A percentile compares a stretch with the other conserved stretches of the same genome.
Conservation (phyloP, 2,888 invertebrate species). For the Brachyptera risi region DNA sequence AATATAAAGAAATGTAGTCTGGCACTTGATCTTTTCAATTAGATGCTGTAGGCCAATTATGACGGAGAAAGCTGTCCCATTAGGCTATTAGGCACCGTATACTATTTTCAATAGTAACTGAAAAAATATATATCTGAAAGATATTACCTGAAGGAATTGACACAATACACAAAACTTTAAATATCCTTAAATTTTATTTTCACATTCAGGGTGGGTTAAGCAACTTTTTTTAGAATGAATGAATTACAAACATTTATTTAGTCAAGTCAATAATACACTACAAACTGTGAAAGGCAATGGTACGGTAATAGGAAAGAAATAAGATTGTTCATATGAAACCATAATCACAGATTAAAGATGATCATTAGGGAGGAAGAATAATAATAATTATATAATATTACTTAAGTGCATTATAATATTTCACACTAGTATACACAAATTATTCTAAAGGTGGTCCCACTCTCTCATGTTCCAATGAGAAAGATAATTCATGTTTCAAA, state of each 20-base stretch:
- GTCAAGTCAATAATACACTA: conserved; percentile 30
- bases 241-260: conserved; percentile 31
- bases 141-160: not conserved
- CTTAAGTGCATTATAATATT: conserved; percentile 27
- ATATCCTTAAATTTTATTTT: conserved; percentile 28
- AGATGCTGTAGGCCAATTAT: too few relatives aligned
- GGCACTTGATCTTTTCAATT: too few relatives aligned
- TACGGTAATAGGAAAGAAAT: conserved; percentile 22
- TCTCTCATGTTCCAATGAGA: conserved; percentile 24
- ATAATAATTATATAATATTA: conserved; percentile 22
- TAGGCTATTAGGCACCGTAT: too few relatives aligned
- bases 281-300: conserved; percentile 29
- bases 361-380: conserved; percentile 21
- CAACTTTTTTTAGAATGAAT: conserved; percentile 29
- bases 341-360: conserved; percentile 30
- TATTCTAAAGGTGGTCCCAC: conserved; percentile 30
- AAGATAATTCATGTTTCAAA: conserved; percentile 22
- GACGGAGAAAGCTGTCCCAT: too few relatives aligned
- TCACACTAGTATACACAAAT: conserved; percentile 29
- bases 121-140: not conserved
- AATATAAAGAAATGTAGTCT: too few relatives aligned
- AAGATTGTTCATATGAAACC: conserved; percentile 23
- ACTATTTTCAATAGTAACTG: too few relatives aligned
- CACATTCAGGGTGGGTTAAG: conserved; percentile 30
- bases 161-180: not conserved